Evolutionary conservation across 1,140 invertebrate species (phyloP), one percentile per base, ranked within the genome.

Genomic region (Hypothenemus hampei): DNA sequence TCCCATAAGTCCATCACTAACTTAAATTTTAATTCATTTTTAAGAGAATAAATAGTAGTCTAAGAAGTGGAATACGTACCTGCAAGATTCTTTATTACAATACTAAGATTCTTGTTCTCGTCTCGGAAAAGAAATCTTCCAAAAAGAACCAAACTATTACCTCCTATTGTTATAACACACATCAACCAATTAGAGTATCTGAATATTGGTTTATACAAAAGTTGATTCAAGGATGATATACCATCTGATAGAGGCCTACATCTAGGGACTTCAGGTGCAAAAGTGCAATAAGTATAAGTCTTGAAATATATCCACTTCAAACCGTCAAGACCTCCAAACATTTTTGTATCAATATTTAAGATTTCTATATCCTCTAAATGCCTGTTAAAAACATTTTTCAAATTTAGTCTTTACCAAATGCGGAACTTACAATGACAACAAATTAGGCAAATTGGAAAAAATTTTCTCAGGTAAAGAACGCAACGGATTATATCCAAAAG

Each of bases 1-100:
- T 1, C 86, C 88, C 84, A 90, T 89, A 13, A 90, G 68, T 59
- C 88, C 75, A 70, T 91, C 88, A 4, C 87, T 82, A n/a, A 82
- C 76, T 80, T 62, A 16, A 46, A 33, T 39, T 36, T n/a, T 24
- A 3, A n/a, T n/a, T n/a, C n/a, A n/a, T n/a, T n/a, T n/a, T n/a
- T n/a, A n/a, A n/a, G n/a, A n/a, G n/a, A n/a, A 15, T 16, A 1
- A 13, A 36, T 37, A 16, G 11, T 3, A 6, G 8, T 29, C 4
- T 20, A 43, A n/a, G 18, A 43, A 11, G 4, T 43, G 11, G n/a
- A n/a, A 31, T 31, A 11, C 8, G 1, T 66, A 83, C 81, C 76
- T 37, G 87, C 84, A 26, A 90, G 72, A 70, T 89, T 89, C 36
- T 80, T 78, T 49, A 90, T 84, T 22, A 88, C 73, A 43, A 83